These are phyloP conservation scores for Polyommatus iphigenia DNA, from an alignment of 2,888 invertebrate species.

Conservation along the genomic window DNA sequence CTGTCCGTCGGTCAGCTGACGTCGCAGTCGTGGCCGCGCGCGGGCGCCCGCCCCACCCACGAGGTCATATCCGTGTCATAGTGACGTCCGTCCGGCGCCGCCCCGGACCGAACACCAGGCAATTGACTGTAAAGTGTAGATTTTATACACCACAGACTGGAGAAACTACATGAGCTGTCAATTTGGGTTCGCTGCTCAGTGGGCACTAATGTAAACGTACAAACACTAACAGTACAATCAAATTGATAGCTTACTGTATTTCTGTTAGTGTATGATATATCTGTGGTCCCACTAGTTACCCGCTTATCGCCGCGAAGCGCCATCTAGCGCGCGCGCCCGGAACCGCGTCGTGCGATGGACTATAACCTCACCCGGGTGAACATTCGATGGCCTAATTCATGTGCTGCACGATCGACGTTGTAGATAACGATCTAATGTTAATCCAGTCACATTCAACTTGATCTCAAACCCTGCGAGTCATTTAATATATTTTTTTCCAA, in stretches of 20 bases:
- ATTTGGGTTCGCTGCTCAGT: not conserved
- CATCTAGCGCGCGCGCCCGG: constrained; percentile 53
- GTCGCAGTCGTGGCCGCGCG: constrained; percentile 81
- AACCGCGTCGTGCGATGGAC: constrained; percentile 52
- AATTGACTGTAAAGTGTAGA: constrained; percentile 41
- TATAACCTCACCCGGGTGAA: constrained; percentile 53
- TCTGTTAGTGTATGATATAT: not conserved
- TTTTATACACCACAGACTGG: not conserved
- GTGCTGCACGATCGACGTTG: constrained; percentile 51
- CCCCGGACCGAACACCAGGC: constrained; percentile 28
- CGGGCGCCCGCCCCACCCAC: constrained; percentile 64
- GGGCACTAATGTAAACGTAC: too few species aligned
- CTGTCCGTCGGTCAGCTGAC: constrained; percentile 94
- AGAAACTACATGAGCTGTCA: not conserved
- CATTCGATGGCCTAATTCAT: constrained; percentile 48
- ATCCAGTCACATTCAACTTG: constrained; percentile 56
- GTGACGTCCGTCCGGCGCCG: constrained; percentile 45
- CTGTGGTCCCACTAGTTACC: constrained; percentile 13
- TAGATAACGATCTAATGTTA: constrained; percentile 41
- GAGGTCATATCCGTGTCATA: constrained; percentile 66
- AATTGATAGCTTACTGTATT: not conserved
- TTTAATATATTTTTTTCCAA: constrained; percentile 57
- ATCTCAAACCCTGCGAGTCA: constrained; percentile 74
- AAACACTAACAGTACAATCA: not conserved
- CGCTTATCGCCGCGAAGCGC: constrained; percentile 43